phyloP scores from a whole-genome alignment of 2,113 vertebrate genomes.

The Empidonax traillii region DNA sequence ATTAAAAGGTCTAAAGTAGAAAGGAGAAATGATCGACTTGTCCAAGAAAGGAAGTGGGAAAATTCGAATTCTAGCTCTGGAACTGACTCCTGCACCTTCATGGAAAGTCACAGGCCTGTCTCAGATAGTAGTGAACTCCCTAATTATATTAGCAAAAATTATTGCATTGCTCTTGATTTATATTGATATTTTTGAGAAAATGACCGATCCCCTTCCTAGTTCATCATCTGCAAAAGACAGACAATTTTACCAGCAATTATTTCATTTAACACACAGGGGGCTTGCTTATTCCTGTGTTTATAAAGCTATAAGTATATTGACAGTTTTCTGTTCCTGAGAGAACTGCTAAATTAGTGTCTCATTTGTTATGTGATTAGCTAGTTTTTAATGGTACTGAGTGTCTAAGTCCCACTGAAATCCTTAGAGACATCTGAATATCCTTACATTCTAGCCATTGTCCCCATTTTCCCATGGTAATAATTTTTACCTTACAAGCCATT shows the following conservation, averaged over 20 bases:
- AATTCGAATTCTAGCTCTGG: background rate
- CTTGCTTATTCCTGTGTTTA: background rate
- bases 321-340: background rate
- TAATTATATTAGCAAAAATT: background rate
- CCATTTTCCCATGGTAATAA: background rate
- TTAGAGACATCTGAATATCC: background rate
- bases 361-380: constrained; percentile 19
- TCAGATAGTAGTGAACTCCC: background rate
- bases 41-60: background rate
- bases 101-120: background rate
- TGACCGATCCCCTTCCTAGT: background rate
- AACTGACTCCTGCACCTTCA: background rate
- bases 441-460: constrained; percentile 2
- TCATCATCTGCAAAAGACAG: background rate
- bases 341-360: background rate
- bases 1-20: background rate
- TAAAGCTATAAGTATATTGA: background rate
- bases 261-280: background rate
- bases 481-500: background rate
- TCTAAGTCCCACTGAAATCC: background rate
- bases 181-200: background rate
- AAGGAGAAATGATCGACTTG: background rate
- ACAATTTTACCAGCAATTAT: background rate
- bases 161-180: background rate
- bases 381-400: background rate